Percentiles rank a stretch among this genome's conserved stretches.
These are phyloP conservation scores for Pholis gunnellus DNA, from an alignment of 2,113 vertebrate genomes.

Conservation along the genomic window DNA sequence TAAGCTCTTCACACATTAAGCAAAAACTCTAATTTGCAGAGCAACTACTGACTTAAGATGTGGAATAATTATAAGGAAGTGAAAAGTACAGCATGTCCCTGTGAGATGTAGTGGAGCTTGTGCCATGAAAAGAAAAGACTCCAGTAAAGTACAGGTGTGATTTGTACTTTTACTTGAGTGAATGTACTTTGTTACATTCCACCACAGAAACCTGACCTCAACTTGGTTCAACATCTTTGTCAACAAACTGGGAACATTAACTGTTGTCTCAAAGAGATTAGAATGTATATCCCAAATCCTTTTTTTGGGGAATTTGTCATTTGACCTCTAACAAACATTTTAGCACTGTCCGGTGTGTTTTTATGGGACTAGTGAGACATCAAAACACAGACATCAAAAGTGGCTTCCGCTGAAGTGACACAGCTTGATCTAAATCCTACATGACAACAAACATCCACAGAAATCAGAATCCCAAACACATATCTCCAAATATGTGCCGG, in stretches of 20 bases:
- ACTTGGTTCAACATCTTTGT: not conserved
- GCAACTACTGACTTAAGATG: not conserved
- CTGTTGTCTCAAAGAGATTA: not conserved
- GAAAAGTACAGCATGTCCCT: not conserved
- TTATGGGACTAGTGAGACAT: conserved; percentile 8
- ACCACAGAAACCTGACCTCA: not conserved
- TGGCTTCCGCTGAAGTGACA: conserved; percentile 18
- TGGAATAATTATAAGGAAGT: not conserved
- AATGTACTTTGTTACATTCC: not conserved
- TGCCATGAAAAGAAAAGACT: not conserved
- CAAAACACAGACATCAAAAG: not conserved
- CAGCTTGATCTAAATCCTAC: conserved; percentile 29
- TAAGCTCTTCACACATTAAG: not conserved
- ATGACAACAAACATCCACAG: conserved; percentile 43
- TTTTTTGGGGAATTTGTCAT: not conserved
- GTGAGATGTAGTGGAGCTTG: not conserved
- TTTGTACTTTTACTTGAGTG: not conserved
- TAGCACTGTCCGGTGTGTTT: not conserved
- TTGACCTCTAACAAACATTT: not conserved
- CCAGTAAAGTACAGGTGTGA: not conserved
- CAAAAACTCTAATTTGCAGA: not conserved
- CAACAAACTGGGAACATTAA: not conserved
- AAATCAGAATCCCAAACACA: conserved; percentile 43
- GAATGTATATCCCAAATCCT: not conserved
- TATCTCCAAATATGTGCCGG: conserved; percentile 44